Base-by-base conservation (phyloP, 2,113 vertebrate species). In the Neomonachus schauinslandi region DNA sequence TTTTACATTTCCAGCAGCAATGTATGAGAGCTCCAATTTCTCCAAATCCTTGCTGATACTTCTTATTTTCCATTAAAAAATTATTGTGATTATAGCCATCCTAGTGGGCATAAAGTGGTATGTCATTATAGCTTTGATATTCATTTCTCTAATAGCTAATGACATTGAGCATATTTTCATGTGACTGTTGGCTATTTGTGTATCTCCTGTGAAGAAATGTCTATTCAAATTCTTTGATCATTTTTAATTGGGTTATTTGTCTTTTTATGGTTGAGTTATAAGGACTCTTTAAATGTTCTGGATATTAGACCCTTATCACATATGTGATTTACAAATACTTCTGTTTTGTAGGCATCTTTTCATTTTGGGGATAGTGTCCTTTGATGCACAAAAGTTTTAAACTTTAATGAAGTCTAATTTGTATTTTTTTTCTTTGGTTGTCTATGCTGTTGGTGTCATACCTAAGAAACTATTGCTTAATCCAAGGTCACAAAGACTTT, bases 11-110 rank as follows among this genome's bases (percentile, higher is more conserved):
- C 10, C 59, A 89, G 49, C 12, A 89, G 51, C 39, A 55, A 59
- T 3, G 2, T 82, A 71, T 28, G 12, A 86, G 39, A 16, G 13
- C 82, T 71, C 31, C 21, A 51, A 33, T 63, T 91, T 36, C 82
- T 77, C 69, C 76, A 71, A 69, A 87, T 93, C 7, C 21, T 94
- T 83, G 51, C 49, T 36, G 11, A 51, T 67, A 89, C 24, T 92
- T 90, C 16, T 65, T 33, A 92, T 81, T 92, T 74, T 93, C 51
- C 31, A 65, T 71, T 79, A 59, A 72, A 94, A 91, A 89, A 63
- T 19, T 71, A 71, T 59, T 81, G 53, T 24, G n/a, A 46, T 79
- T 53, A n/a, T 7, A 85, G 72, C 53, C 36, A 81, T 42, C 39
- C 39, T 86, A 67, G 36, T 76, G 65, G n/a, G 65, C 19, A 5